Conservation (phyloP, 1,140 invertebrate species). For the Drosophila novamexicana region DNA sequence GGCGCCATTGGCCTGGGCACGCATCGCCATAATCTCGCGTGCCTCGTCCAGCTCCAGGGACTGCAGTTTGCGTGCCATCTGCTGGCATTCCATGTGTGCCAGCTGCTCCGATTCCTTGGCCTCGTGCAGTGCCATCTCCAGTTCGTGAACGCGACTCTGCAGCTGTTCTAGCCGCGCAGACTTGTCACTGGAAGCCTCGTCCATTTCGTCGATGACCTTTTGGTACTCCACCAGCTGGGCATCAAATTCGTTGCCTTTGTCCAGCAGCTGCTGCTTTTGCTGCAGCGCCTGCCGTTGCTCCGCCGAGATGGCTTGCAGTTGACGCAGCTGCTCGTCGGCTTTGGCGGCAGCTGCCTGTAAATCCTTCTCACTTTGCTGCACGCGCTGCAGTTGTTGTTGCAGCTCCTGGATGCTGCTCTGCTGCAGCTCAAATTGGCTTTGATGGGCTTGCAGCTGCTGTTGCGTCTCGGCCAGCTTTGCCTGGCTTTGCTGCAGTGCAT, state of each 20-base stretch:
- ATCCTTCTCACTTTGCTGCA: constrained; percentile 35
- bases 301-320: constrained; percentile 4
- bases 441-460: background rate
- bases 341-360: constrained; percentile 6
- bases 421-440: constrained; percentile 10
- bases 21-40: constrained; percentile 57
- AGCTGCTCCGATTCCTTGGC: constrained; percentile 48
- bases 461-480: background rate
- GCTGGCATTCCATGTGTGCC: constrained; percentile 45
- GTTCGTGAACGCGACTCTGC: constrained; percentile 45
- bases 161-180: constrained; percentile 43
- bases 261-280: constrained; percentile 37
- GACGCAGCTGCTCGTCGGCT: background rate
- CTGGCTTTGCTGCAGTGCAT: constrained; percentile 39
- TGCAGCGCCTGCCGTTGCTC: constrained; percentile 15
- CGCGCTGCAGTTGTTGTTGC: constrained; percentile 48
- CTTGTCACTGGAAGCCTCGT: constrained; percentile 53
- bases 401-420: constrained; percentile 15
- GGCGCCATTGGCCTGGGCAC: constrained; percentile 50
- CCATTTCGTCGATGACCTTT: constrained; percentile 79
- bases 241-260: constrained; percentile 62
- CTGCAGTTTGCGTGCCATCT: constrained; percentile 56
- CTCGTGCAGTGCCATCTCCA: constrained; percentile 48
- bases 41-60: constrained; percentile 58
- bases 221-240: constrained; percentile 63